Evolutionary conservation across 2,888 invertebrate genomes (phyloP).

Genomic region (Cheilosia urbana): DNA sequence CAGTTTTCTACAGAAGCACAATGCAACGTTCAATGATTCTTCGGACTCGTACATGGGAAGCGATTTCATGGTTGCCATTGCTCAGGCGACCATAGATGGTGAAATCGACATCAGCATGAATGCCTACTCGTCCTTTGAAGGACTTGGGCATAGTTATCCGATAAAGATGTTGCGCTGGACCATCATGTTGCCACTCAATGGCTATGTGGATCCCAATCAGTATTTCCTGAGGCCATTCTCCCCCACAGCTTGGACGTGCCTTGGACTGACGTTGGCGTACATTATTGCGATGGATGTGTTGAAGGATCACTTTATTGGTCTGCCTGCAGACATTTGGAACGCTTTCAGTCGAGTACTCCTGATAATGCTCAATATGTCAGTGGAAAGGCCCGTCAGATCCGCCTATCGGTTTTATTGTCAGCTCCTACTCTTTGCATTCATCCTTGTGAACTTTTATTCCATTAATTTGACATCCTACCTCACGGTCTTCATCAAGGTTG

Average conservation of each 20-base stretch:
- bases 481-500: conserved; percentile 54
- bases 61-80: background rate
- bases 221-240: conserved; percentile 43
- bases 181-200: conserved; percentile 40
- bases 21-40: conserved; percentile 38
- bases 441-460: conserved; percentile 32
- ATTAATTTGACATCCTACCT: conserved; percentile 58
- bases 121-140: background rate
- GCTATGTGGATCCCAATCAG: conserved; percentile 34
- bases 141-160: conserved; percentile 30
- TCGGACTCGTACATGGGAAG: conserved; percentile 5
- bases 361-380: conserved; percentile 2
- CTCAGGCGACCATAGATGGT: conserved; percentile 10
- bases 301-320: background rate
- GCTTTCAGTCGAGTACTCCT: conserved; percentile 31
- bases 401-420: conserved; percentile 49
- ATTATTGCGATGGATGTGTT: conserved; percentile 37
- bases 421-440: conserved; percentile 42
- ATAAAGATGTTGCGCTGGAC: background rate
- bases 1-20: conserved; percentile 22
- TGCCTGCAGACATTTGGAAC: conserved; percentile 12
- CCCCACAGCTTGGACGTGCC: conserved; percentile 9
- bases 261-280: conserved; percentile 38
- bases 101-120: conserved; percentile 62
- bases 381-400: background rate